Base-by-base conservation (phyloP, 2,888 invertebrate species). In the Drosophila conformis region DNA sequence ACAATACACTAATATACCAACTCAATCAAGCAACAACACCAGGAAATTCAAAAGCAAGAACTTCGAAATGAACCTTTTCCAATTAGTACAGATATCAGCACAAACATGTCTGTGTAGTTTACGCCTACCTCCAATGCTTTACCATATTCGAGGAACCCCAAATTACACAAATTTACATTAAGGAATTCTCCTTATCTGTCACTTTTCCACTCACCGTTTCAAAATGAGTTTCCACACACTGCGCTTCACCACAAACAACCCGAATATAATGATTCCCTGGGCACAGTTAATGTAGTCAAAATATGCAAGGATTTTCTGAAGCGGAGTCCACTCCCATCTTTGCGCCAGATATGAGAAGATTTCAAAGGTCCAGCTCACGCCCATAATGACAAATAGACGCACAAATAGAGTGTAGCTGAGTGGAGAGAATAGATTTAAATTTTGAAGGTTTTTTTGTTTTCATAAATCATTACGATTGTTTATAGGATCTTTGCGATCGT, bases 371-470 rank as follows among this genome's bases (percentile, higher is more conserved):
- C 97, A 87, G 96, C 96, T n/a, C 35, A 97, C 95, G 0, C 97
- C 97, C 97, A 97, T 97, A 29, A 97, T 96, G 84, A 97, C 94
- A 90, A 97, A 96, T 25, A 97, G 93, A 87, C 97, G 97, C 78
- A 97, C 87, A 91, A 97, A 97, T 4, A 97, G 93, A 33, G 95
- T 95, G 91, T 96, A 97, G 92, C 97, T 97, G 40, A 53, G 59
- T 58, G 27, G 1, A 11, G 7, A 8, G 25, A 31, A 25, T 25
- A 35, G 1, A 25, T 25, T 15, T 35, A n/a, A 33, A 31, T 10
- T 2, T 7, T 10, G 13, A n/a, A n/a, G 10, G 11, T 4, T 46
- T 25, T 1, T 38, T 2, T 18, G n/a, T 8, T 27, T 56, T 8
- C 5, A 7, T 29, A n/a, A 8, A 48, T n/a, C 11, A 33, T 70